Base-by-base conservation (phyloP, 2,113 vertebrate species). In the Butastur rufipennis region DNA sequence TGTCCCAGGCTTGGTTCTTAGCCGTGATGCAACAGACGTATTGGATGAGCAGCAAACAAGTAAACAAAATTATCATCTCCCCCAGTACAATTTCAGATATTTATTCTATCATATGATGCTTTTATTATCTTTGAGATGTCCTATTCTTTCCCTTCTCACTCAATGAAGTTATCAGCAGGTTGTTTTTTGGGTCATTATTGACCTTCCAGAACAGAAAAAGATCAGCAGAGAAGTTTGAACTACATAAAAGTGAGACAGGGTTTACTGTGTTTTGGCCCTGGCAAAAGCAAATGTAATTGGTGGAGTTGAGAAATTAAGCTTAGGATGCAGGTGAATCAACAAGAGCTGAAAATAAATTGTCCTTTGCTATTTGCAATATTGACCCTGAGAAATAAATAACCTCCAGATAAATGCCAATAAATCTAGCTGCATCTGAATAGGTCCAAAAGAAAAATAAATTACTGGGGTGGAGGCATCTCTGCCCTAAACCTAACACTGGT, bases 381-480 rank as follows among this genome's bases (percentile, higher is more conserved):
- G 77, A 93, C 84, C 75, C 90, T 72, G 81, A 96, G 72, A 90
- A 94, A 80, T 87, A 90, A 96, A 91, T 83, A 90, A 90, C 66
- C 81, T 68, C 22, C 22, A 38, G n/a, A 27, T 34, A 93, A 87
- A 88, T 50, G 63, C 72, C 75, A 50, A 79, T 75, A 89, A 94
- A 96, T 90, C 68, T 52, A 73, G 18, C 38, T 71, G 17, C 48
- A 77, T 89, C 91, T 89, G 31, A 42, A 87, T 67, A 72, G 75
- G 48, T 52, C 53, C 31, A 43, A 26, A 21, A 61, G 50, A 80
- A 81, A 95, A 95, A 91, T 70, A 79, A 85, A 87, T 90, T 45
- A 19, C 79, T 40, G 75, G 40, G 31, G 10, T 21, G n/a, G 83
- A 38, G 48, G 36, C 61, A 55, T 29, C n/a, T 70, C 43, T 85